Percentiles rank a stretch among this genome's conserved stretches.
These are phyloP conservation scores for Heterodera schachtii DNA, from an alignment of 1,140 invertebrate species.

Conservation along the genomic window DNA sequence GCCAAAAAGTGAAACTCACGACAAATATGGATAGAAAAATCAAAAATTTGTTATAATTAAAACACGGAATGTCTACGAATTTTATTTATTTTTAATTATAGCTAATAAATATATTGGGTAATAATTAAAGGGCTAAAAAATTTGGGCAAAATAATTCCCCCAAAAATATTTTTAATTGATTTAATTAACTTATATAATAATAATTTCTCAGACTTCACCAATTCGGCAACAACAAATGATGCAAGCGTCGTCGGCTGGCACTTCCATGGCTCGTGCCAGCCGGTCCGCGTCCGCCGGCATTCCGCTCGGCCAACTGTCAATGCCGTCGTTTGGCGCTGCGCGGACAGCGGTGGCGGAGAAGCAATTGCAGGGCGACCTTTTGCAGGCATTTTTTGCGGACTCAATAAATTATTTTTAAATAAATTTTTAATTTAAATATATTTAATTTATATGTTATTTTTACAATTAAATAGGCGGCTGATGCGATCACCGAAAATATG, in stretches of 20 bases:
- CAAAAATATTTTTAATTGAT: too few relatives aligned
- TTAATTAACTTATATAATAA: slow-evolving; percentile 11
- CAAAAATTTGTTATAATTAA: too few relatives aligned
- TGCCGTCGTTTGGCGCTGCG: slow-evolving; percentile 26
- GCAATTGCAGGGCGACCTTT: slow-evolving; percentile 51
- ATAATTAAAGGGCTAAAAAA: too few relatives aligned
- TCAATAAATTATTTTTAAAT: not conserved
- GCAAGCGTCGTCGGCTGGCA: not conserved
- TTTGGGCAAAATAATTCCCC: too few relatives aligned
- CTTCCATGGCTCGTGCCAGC: not conserved
- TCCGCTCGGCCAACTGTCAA: slow-evolving; percentile 21
- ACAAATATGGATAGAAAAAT: too few relatives aligned
- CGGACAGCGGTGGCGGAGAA: slow-evolving; percentile 15
- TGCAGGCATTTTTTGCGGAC: slow-evolving; percentile 31
- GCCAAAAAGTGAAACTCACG: too few relatives aligned
- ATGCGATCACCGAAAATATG: slow-evolving; percentile 64
- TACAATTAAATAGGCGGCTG: slow-evolving; percentile 47
- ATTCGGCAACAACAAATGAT: not conserved
- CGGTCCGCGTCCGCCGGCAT: slow-evolving; percentile 25
- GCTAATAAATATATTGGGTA: too few relatives aligned
- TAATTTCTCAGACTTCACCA: not conserved
- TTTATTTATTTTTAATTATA: too few relatives aligned
- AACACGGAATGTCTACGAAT: too few relatives aligned
- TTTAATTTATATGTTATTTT: too few relatives aligned
- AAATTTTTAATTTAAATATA: slow-evolving; percentile 23